Base-by-base conservation (phyloP, 1,140 invertebrate genomes). In the Delia radicum region DNA sequence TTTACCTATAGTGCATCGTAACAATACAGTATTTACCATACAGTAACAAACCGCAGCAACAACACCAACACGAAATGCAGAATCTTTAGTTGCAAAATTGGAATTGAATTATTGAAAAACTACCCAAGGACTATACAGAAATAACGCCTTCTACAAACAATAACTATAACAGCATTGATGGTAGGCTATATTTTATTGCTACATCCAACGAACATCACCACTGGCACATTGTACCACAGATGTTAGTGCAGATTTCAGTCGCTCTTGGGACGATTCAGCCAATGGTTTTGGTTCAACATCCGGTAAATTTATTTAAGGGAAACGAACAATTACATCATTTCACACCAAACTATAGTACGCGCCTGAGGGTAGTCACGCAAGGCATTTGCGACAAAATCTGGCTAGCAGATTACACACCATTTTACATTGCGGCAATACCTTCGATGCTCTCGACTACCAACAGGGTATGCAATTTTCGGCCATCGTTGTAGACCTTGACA, bases 221-320 rank as follows among this genome's bases (percentile, higher is more conserved):
- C 0, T 94, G 79, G 92, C 93, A 0, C 91, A 90, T 80, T 97
- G 96, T 86, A 90, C 90, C 31, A 89, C 93, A 77, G 93, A 94
- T 0, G 95, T 94, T 3, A 90, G 90, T 3, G 86, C 95, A 10
- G 93, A 95, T 79, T 99, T 98, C 86, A 95, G 96, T 86, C 89
- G 94, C 21, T 93, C 93, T 21, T 98, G 96, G 94, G 88, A 91
- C 33, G 94, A 96, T 76, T 98, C 98, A 81, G 93, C 94, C n/a
- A 87, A 90, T 33, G 96, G 96, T 7, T 98, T 98, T 83, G 96
- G 96, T 0, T 90, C 93, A 21, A 91, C 95, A 0, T 87, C 91
- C 8, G 91, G 92, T 13, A 95, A 97, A 84, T 95, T 94, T 80
- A n/a, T 98, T 96, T 95, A 89, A 98, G 3, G 96, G 97, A 0